Conservation (phyloP, 2,888 invertebrate species). For the Tetragonisca angustula region DNA sequence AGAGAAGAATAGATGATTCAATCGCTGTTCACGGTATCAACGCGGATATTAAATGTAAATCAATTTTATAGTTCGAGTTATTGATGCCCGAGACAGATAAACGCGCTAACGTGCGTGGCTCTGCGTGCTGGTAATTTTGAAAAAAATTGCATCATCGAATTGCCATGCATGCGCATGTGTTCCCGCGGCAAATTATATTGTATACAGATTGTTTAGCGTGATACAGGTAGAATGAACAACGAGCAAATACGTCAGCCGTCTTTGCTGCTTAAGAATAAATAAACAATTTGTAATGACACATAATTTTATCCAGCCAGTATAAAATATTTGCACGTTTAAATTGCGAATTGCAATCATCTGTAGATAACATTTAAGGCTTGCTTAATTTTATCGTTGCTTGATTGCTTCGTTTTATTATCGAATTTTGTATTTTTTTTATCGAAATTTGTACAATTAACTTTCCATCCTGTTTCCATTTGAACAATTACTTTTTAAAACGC, state of each 20-base stretch:
- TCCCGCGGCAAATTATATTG: not conserved
- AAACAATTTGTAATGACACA: not conserved
- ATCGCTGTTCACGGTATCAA: not conserved
- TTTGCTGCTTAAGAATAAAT: not conserved
- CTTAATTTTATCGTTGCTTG: too few species aligned
- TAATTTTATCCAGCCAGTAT: not conserved
- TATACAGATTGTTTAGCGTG: not conserved
- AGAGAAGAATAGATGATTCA: not conserved
- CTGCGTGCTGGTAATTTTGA: slow-evolving; percentile 40
- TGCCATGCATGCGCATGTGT: slow-evolving; percentile 23
- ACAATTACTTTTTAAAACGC: too few species aligned
- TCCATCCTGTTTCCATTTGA: too few species aligned
- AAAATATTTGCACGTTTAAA: not conserved
- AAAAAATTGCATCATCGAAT: slow-evolving; percentile 56
- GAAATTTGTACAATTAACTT: too few species aligned
- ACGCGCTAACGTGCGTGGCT: not conserved
- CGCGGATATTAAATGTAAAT: slow-evolving; percentile 24
- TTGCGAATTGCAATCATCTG: not conserved
- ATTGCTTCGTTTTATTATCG: too few species aligned
- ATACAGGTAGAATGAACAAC: slow-evolving; percentile 13
- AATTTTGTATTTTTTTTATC: too few species aligned
- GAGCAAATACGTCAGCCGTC: not conserved
- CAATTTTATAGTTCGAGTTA: slow-evolving; percentile 26
- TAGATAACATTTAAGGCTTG: not conserved
- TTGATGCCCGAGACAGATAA: not conserved